These are phyloP conservation scores for Tipula helvola DNA, from an alignment of 2,888 invertebrate species.

Conservation along the genomic window DNA sequence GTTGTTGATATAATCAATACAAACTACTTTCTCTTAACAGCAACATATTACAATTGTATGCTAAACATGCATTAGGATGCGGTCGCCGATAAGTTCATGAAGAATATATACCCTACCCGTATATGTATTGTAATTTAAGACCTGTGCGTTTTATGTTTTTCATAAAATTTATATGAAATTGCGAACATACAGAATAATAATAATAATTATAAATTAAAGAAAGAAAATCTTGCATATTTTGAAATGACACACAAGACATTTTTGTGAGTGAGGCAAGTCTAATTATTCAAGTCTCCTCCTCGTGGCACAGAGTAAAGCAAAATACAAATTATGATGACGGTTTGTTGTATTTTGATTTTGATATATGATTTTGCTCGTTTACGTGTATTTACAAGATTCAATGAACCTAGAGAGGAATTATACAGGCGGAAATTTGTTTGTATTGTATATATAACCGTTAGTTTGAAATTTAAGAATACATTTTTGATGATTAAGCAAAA, in stretches of 20 bases:
- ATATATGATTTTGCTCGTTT: background rate
- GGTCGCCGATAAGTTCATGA: background rate
- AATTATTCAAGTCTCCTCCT: background rate
- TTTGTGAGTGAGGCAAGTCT: background rate
- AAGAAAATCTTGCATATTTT: background rate
- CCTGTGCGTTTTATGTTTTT: background rate
- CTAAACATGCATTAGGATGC: background rate
- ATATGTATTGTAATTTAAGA: background rate
- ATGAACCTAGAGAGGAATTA: no score
- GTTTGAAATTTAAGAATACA: no score
- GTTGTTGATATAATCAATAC: background rate
- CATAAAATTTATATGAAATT: background rate
- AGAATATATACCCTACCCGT: background rate
- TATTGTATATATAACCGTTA: no score
- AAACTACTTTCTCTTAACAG: background rate
- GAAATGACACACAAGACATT: background rate
- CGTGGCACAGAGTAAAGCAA: background rate
- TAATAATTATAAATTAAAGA: background rate
- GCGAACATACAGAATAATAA: background rate
- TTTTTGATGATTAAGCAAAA: no score
- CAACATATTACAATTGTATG: background rate
- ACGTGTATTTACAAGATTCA: background rate
- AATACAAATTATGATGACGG: background rate
- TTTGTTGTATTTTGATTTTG: background rate
- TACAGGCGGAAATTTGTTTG: no score